These are phyloP conservation scores for Cylindroiulus punctatus DNA, from an alignment of 2,888 invertebrate species.

Conservation along the genomic window DNA sequence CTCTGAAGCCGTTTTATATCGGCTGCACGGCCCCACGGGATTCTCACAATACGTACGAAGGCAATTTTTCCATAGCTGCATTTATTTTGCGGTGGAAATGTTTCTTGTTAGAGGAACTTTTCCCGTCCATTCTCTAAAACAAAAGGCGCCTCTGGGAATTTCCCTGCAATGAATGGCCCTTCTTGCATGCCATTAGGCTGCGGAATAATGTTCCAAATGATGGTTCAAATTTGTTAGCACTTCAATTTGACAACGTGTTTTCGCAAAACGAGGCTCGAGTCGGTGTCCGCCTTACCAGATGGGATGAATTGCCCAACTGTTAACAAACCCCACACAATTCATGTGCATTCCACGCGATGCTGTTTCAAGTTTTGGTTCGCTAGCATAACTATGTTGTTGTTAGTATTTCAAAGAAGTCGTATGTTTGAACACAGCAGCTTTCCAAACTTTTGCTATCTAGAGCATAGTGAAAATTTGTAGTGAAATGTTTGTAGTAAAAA, in stretches of 20 bases:
- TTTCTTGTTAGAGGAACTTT: constrained; percentile 16
- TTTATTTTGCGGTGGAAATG: constrained; percentile 31
- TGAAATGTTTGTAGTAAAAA: too few relatives aligned
- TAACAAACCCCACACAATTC: background rate
- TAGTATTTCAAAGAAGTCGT: too few relatives aligned
- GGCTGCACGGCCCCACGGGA: background rate
- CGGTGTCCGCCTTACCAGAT: background rate
- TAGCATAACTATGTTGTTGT: too few relatives aligned
- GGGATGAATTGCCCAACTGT: background rate
- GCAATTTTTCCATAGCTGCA: constrained; percentile 37
- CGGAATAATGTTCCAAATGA: constrained; percentile 15
- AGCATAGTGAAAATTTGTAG: too few relatives aligned
- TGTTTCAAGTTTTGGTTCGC: too few relatives aligned
- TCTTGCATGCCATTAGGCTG: constrained; percentile 19
- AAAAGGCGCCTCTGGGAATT: constrained; percentile 28
- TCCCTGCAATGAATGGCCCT: background rate
- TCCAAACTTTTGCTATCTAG: too few relatives aligned
- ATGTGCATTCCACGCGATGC: too few relatives aligned
- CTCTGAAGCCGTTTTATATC: constrained; percentile 1
- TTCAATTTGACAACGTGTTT: constrained; percentile 28
- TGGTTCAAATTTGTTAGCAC: constrained; percentile 25
- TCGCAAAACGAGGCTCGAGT: background rate
- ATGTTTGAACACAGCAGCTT: too few relatives aligned
- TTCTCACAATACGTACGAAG: background rate
- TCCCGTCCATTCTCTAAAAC: constrained; percentile 30